Percentiles rank a stretch among this genome's conserved stretches.
These are phyloP conservation scores for Leptothorax acervorum DNA, from an alignment of 2,888 invertebrate species.

Conservation along the genomic window DNA sequence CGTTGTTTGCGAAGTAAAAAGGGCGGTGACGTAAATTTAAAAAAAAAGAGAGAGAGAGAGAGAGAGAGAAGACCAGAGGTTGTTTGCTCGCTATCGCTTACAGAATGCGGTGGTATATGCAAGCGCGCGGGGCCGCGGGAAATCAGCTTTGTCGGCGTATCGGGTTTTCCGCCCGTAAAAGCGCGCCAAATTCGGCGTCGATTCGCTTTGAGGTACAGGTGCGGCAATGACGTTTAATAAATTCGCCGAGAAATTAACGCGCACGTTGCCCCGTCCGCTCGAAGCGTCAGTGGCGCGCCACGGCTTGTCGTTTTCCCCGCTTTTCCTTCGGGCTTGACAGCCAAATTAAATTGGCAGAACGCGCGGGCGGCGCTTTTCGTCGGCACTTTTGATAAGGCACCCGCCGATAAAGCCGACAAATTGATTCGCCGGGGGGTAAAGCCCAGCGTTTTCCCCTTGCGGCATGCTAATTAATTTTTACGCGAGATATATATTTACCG, in stretches of 20 bases:
- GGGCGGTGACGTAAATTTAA: conserved; percentile 8
- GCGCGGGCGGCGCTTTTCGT: conserved; percentile 30
- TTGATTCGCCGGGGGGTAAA: conserved; percentile 32
- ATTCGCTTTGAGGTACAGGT: conserved; percentile 53
- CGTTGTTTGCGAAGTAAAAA: conserved; percentile 49
- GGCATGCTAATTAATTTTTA: conserved; percentile 41
- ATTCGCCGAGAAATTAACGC: conserved; percentile 43
- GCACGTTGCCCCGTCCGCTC: conserved; percentile 15
- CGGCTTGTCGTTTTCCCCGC: conserved; percentile 4
- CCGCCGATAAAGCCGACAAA: conserved; percentile 47
- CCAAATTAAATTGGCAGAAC: conserved; percentile 51
- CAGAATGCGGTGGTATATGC: conserved; percentile 39
- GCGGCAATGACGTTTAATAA: conserved; percentile 59
- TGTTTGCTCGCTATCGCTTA: conserved; percentile 49
- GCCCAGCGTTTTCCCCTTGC: background rate
- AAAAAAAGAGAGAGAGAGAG: background rate
- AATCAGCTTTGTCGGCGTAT: conserved; percentile 66
- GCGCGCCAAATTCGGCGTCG: conserved; percentile 53
- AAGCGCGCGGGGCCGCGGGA: conserved; percentile 26
- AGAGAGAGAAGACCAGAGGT: background rate
- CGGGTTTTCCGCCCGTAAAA: conserved; percentile 53
- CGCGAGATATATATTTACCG: background rate
- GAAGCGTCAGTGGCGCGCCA: conserved; percentile 42
- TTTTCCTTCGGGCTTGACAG: conserved; percentile 45
- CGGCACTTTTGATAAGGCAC: conserved; percentile 49